A percentile compares a stretch with the other conserved stretches of the same genome.
These are phyloP conservation scores for Clamator glandarius DNA, from an alignment of 2,797 vertebrate species.

Conservation along the genomic window DNA sequence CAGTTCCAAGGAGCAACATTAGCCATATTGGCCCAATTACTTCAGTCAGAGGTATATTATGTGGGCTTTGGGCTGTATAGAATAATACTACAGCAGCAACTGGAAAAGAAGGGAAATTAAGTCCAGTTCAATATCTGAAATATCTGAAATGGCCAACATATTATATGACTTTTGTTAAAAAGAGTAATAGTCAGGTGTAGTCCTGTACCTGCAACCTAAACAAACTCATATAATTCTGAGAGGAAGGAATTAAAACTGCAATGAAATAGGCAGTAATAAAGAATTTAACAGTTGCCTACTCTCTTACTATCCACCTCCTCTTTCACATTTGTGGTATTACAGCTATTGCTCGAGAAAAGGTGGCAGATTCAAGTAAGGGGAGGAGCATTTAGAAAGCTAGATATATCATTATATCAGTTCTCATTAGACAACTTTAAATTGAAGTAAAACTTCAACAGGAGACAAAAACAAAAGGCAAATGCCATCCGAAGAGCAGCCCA, in stretches of 20 bases:
- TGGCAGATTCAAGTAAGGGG: neutral
- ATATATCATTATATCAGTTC: no score
- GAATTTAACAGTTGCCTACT: neutral
- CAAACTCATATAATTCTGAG: neutral
- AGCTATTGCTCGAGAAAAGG: neutral
- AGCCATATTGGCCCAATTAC: conserved; percentile 93
- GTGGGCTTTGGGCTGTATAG: conserved; percentile 83
- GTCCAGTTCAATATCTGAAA: conserved; percentile 5
- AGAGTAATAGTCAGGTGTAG: neutral
- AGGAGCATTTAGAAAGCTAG: neutral
- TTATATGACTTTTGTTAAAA: neutral
- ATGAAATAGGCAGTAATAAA: neutral
- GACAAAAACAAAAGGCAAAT: neutral
- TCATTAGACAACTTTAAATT: neutral
- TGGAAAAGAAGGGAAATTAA: conserved; percentile 72
- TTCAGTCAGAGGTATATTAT: conserved; percentile 93
- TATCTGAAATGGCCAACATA: neutral
- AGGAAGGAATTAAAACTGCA: neutral
- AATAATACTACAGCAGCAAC: conserved; percentile 90
- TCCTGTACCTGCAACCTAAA: neutral
- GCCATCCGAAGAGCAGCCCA: neutral
- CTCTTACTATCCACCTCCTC: neutral
- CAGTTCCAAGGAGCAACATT: conserved; percentile 96
- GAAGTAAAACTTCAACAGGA: neutral
- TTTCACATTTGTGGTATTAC: neutral